A percentile compares a stretch with the other conserved stretches of the same genome.
phyloP scores from a whole-genome alignment of 2,888 invertebrate species.

The Scaptomyza reducta region DNA sequence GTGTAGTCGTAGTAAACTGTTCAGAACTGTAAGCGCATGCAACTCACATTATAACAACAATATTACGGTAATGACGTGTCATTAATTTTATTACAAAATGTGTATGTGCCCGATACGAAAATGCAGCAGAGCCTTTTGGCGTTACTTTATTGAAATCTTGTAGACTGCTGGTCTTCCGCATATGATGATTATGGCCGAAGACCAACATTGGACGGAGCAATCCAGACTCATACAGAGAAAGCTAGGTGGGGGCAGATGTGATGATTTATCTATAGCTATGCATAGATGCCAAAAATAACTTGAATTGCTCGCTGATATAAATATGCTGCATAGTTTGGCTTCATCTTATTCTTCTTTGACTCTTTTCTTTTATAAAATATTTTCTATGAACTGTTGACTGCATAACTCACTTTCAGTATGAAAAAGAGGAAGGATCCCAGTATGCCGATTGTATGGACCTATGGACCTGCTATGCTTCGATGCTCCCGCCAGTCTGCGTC shows the following conservation, averaged over 20 bases:
- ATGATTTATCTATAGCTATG: slow-evolving; percentile 10
- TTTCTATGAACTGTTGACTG: slow-evolving; percentile 76
- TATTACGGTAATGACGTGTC: slow-evolving; percentile 78
- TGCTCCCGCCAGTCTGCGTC: slow-evolving; percentile 18
- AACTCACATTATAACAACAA: slow-evolving; percentile 74
- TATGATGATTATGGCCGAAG: slow-evolving; percentile 51
- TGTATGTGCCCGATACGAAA: slow-evolving; percentile 55
- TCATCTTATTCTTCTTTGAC: slow-evolving; percentile 6
- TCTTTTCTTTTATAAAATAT: slow-evolving; percentile 48
- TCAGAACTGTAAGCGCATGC: slow-evolving; percentile 34
- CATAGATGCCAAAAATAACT: slow-evolving; percentile 44
- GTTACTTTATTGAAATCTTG: slow-evolving; percentile 68
- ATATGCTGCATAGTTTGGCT: slow-evolving; percentile 46
- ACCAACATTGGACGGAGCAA: neutral
- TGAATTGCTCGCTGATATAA: slow-evolving; percentile 58
- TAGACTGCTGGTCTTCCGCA: slow-evolving; percentile 73
- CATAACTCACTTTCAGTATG: slow-evolving; percentile 69
- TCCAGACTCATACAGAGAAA: slow-evolving; percentile 21
- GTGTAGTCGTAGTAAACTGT: slow-evolving; percentile 16
- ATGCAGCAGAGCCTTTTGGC: slow-evolving; percentile 51
- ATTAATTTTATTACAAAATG: slow-evolving; percentile 79
- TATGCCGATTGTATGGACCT: slow-evolving; percentile 56
- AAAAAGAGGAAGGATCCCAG: slow-evolving; percentile 51
- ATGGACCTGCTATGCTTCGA: slow-evolving; percentile 12
- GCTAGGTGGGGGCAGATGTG: slow-evolving; percentile 13